A percentile compares a stretch with the other conserved stretches of the same genome.
Evolutionary conservation across 2,113 vertebrate species (phyloP).

Genomic region (Gobio gobio): DNA sequence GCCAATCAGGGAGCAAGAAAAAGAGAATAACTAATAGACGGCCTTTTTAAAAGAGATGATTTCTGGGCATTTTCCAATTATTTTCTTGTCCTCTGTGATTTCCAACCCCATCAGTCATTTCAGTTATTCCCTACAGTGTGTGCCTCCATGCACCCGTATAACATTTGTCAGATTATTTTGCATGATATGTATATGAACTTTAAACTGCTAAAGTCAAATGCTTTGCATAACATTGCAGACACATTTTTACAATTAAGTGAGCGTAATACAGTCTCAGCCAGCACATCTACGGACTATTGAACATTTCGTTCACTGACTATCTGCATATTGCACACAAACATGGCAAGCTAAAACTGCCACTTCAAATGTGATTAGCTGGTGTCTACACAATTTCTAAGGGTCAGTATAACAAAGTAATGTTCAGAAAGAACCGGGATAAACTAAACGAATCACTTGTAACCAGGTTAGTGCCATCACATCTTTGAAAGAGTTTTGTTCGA

Average conservation of each 20-base stretch:
- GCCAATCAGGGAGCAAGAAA: neutral
- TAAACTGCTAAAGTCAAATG: neutral
- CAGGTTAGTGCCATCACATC: too few relatives aligned
- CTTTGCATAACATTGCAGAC: conserved; percentile 2
- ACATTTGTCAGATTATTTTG: neutral
- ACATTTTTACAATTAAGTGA: neutral
- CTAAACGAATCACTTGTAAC: too few relatives aligned
- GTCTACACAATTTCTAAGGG: too few relatives aligned
- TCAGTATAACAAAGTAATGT: too few relatives aligned
- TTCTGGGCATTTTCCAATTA: neutral
- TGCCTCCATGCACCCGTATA: neutral
- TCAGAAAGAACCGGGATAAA: too few relatives aligned
- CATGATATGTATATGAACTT: neutral
- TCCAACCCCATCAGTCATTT: conserved; percentile 6
- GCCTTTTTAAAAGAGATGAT: neutral
- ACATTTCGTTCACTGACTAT: neutral
- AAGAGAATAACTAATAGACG: neutral
- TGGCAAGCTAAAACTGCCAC: too few relatives aligned
- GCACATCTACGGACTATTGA: neutral
- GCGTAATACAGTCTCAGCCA: neutral
- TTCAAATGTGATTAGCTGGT: too few relatives aligned
- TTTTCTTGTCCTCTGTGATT: neutral
- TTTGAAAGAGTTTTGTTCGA: too few relatives aligned
- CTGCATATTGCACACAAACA: too few relatives aligned
- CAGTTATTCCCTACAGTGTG: neutral